Evolutionary conservation across 2,113 vertebrate genomes (phyloP), one percentile per base, ranked within the genome.

Genomic region (Ctenomys sociabilis): DNA sequence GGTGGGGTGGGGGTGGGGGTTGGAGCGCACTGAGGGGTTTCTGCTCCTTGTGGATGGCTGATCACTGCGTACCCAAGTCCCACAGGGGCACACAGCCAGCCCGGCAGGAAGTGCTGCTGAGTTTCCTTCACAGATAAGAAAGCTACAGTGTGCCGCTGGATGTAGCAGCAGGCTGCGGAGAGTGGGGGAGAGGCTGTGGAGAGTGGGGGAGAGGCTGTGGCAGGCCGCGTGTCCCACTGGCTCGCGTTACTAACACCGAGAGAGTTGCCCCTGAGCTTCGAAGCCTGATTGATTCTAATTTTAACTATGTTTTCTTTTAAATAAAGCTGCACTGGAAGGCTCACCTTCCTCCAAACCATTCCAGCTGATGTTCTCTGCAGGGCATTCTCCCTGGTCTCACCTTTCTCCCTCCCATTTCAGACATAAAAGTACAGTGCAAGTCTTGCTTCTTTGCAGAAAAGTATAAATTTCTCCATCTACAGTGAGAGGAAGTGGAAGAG

Each of bases 71-170:
- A 19, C 5, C 9, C 10, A 0, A 21, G 32, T 5, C 24, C 59
- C 57, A 28, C 0, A 4, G 40, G 8, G 28, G 30, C n/a, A 17
- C 24, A 4, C 2, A 30, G 28, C 0, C 26, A 17, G 7, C 2
- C 45, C n/a, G 1, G 7, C 45, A 64, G 73, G 17, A 82, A 83
- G 16, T 35, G 10, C 61, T n/a, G 1, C 0, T 82, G 30, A 28
- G 37, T 21, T 49, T 70, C 43, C 17, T 28, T 81, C 21, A 54
- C 59, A 54, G 19, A 13, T 0, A 61, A 85, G 40, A 77, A 95
- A 37, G 17, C 26, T 17, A 21, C 86, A 32, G 75, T 3, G 14
- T 9, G 9, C 8, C 8, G 49, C 7, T 11, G 9, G 43, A 6
- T 61, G 35, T 12, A 26, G 28, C 17, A 13, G 28, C 30, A 7